Evolutionary conservation across 92 coral and sea anemone genomes (phyloP).

Genomic region (Heliopora coerulea): DNA sequence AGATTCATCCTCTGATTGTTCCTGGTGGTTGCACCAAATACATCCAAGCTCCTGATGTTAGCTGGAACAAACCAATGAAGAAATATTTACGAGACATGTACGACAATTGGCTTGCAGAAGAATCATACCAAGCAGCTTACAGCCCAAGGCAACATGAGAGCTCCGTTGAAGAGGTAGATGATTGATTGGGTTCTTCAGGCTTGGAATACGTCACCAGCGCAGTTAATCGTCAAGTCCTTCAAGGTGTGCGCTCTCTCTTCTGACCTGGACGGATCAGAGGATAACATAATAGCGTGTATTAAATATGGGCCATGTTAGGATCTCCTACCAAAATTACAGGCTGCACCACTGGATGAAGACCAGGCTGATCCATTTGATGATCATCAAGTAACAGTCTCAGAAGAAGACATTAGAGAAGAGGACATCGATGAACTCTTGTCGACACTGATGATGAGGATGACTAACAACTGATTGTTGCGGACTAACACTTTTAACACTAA

Average conservation of each 20-base stretch:
- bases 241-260: slow-evolving; percentile 21
- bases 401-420: too few species aligned
- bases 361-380: background rate
- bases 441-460: too few species aligned
- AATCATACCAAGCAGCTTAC: background rate
- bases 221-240: background rate
- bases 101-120: slow-evolving; percentile 2
- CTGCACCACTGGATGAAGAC: background rate
- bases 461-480: too few species aligned
- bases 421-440: too few species aligned
- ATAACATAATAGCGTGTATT: background rate
- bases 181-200: slow-evolving; percentile 1
- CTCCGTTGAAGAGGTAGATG: background rate
- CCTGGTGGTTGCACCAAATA: slow-evolving; percentile 14
- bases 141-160: slow-evolving; percentile 9
- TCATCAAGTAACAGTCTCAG: too few species aligned
- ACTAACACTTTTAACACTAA: too few species aligned
- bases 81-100: slow-evolving; percentile 1
- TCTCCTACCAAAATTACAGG: too few species aligned
- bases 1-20: slow-evolving; percentile 3
- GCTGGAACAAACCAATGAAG: slow-evolving; percentile 17
- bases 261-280: slow-evolving; percentile 32
- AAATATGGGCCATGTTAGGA: slow-evolving; percentile 27
- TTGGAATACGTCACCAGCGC: background rate
- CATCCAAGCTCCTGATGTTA: too few species aligned